Base-by-base conservation (phyloP, 2,797 vertebrate genomes). In the Cyclopterus lumpus region DNA sequence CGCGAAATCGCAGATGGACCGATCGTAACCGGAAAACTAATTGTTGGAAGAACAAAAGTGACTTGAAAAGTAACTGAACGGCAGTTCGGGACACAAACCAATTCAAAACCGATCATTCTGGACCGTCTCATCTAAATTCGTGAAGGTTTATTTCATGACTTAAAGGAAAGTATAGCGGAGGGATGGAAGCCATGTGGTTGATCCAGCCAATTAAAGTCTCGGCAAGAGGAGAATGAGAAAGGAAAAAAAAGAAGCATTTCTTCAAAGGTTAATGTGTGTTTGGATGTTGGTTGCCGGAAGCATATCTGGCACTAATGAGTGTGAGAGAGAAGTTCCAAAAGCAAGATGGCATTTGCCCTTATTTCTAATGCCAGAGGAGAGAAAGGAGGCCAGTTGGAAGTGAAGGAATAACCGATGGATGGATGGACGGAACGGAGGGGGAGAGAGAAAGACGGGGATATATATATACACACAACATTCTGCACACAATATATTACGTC, bases 231-330 rank as follows among this genome's bases (percentile, higher is more conserved):
- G 46, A 67, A 34, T 10, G 8, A 65, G 36, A 11, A 11, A 12
- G 36, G 36, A 18, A 3, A 1, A n/a, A 53, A 38, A 71, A 77
- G 75, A 72, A n/a, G 53, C 30, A 57, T 88, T 81, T 86, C 55
- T 70, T 58, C 79, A 89, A 91, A 93, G 90, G 91, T 92, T 93
- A 92, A 92, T 92, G 89, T 85, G 84, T 89, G 89, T 91, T 86
- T 89, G 87, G 84, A 88, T 89, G 80, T 67, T 80, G 78, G 80
- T 76, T 58, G 84, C 87, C 76, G 61, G 46, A 86, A 89, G 86
- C n/a, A 84, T 65, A 79, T 87, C 74, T 73, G 20, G 44, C 55
- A n/a, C 80, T 91, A 92, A 93, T 91, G 86, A 93, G 85, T 49
- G 87, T 38, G 73, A 83, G 72, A 75, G 82, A 79, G 15, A 88